Conservation (phyloP, 2,888 invertebrate species). For the Pristionchus japonicus region DNA sequence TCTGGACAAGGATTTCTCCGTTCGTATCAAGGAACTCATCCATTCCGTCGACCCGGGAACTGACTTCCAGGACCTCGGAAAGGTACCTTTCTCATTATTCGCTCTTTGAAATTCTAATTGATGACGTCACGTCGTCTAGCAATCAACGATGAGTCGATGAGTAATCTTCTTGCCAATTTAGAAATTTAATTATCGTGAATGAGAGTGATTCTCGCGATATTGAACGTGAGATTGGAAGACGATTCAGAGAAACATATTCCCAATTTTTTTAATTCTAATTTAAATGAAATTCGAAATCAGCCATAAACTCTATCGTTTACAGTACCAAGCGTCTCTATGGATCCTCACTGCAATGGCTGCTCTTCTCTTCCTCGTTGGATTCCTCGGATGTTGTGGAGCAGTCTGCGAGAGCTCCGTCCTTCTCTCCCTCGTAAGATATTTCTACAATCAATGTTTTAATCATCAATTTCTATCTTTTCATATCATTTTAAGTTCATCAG, state of each 20-base stretch:
- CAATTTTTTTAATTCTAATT: too few species aligned
- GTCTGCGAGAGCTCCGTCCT: slow-evolving; percentile 68
- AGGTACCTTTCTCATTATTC: slow-evolving; percentile 46
- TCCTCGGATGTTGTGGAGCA: slow-evolving; percentile 73
- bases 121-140: not conserved
- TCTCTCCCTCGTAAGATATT: slow-evolving; percentile 64
- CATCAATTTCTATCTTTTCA: not conserved
- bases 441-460: too few species aligned
- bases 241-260: too few species aligned
- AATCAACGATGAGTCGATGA: not conserved
- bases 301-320: slow-evolving; percentile 47
- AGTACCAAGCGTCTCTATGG: slow-evolving; percentile 74
- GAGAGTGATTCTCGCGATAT: not conserved
- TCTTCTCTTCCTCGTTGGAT: slow-evolving; percentile 71
- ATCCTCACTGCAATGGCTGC: slow-evolving; percentile 72
- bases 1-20: slow-evolving; percentile 69
- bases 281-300: not conserved
- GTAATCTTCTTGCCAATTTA: not conserved
- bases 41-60: slow-evolving; percentile 49
- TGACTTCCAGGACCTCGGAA: slow-evolving; percentile 47
- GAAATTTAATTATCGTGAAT: not conserved
- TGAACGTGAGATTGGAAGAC: too few species aligned
- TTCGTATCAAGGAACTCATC: slow-evolving; percentile 55
- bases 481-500: not conserved
- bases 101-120: not conserved